Percentiles rank a stretch among this genome's conserved stretches.
These are phyloP conservation scores for Heteromyza rotundicornis DNA, from an alignment of 2,888 invertebrate species.

Conservation along the genomic window DNA sequence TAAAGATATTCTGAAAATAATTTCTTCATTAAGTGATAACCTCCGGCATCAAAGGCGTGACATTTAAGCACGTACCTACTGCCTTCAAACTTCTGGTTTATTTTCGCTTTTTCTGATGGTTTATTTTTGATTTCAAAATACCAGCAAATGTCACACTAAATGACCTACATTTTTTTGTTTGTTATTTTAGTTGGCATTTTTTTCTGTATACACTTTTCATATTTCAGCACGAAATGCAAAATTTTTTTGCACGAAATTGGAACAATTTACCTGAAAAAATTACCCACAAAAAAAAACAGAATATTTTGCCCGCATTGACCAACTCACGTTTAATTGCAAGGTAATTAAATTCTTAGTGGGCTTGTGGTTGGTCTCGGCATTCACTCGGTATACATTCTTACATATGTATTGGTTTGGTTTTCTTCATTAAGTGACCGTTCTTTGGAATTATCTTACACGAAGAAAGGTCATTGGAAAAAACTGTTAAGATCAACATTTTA, in stretches of 20 bases:
- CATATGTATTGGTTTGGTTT: too few relatives aligned
- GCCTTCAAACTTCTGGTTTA: slow-evolving; percentile 5
- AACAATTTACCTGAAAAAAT: background rate
- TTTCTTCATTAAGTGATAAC: too few relatives aligned
- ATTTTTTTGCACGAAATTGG: slow-evolving; percentile 22
- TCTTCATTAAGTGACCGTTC: background rate
- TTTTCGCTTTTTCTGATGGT: slow-evolving; percentile 34
- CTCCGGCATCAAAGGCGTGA: background rate
- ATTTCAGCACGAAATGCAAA: slow-evolving; percentile 46
- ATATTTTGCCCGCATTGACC: background rate
- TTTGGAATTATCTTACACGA: background rate
- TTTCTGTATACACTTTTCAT: slow-evolving; percentile 20
- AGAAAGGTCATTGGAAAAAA: slow-evolving; percentile 1
- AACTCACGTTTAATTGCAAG: slow-evolving; percentile 20
- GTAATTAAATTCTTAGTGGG: slow-evolving; percentile 19
- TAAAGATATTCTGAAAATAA: too few relatives aligned
- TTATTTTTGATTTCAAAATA: slow-evolving; percentile 13
- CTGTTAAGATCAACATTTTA: too few relatives aligned
- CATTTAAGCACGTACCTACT: background rate
- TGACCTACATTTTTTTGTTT: slow-evolving; percentile 38
- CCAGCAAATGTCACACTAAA: slow-evolving; percentile 38
- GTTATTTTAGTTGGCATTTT: slow-evolving; percentile 29
- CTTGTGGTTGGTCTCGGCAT: too few relatives aligned
- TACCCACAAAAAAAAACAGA: too few relatives aligned
- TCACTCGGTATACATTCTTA: too few relatives aligned